Evolutionary conservation across 1,140 invertebrate genomes (phyloP), one percentile per base, ranked within the genome.

Genomic region (Diorhabda elongata): DNA sequence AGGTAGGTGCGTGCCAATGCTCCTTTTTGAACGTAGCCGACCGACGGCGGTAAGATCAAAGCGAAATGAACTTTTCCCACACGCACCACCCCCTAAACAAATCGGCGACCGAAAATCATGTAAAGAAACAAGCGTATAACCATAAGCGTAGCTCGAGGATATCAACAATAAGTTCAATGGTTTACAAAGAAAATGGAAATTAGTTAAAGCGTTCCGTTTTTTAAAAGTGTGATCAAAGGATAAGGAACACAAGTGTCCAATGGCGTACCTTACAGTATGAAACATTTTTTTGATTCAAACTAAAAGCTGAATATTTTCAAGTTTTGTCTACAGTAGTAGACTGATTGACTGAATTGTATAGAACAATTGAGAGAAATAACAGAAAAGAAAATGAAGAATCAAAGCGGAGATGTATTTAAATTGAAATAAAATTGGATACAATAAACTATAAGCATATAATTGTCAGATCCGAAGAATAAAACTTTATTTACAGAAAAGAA

Each of bases 1-100:
- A 64, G 63, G 44, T 64, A 57, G 63, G 63, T 57, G 63, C 63
- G 63, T 64, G 45, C 45, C 11, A 47, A 41, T 57, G 63, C 47
- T 52, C 52, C 56, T 26, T 57, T 43, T 64, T 42, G 52, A 64
- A 64, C 42, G 45, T 57, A 56, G 42, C 63, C 63, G 63, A 44
- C 63, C 26, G 11, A 57, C 7, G 26, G 63, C 63, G 63, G 63
- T 41, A 41, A 64, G 63, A 64, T 64, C 63, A 64, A 56, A 64
- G 63, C 11, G 44, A 56, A 64, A 41, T 6, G 42, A n/a, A n/a
- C 7, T 47, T 11, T 64, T 56, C 63, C 7, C 45, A 64, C 63
- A 52, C 63, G 26, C 63, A 56, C 63, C 63, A 57, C 47, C 63
- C 63, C 42, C 41, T 9, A 52, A 2, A 56, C n/a, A 52, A 42